Evolutionary conservation across 2,888 invertebrate genomes (phyloP), one percentile per base, ranked within the genome.

Genomic region (Hydriomena furcata): DNA sequence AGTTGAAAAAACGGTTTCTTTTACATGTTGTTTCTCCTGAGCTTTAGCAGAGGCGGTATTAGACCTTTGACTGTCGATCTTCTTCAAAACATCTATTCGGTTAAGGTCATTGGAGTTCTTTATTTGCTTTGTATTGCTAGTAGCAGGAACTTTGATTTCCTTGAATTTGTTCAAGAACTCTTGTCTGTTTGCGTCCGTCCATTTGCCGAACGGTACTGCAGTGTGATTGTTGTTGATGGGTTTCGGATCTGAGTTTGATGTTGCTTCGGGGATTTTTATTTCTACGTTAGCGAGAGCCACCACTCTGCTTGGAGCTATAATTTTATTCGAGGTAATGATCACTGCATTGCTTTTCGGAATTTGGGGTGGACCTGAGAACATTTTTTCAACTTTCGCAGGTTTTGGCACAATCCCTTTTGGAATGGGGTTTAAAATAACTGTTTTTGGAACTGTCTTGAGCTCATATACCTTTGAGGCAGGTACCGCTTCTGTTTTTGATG

Each of bases 21-120:
- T 87, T 3, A 67, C 40, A 48, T 49, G 71, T 12, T 65, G 44
- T 61, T 80, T 85, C 36, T 86, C 86, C 57, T 74, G 76, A 44
- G 66, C 62, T 65, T 84, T 87, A 7, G 75, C 65, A 42, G 71
- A 65, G 7, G 75, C 76, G 52, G 68, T 78, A 56, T 60, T 81
- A 8, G 49, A 52, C 49, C 88, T 73, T 63, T 87, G 84, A 50
- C 82, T 88, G 53, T 86, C 87, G 46, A 89, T 85, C 63, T 88
- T 90, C 53, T 88, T 81, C 0, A 89, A 65, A 21, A 90, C 76
- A 63, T 90, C 89, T 64, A 89, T 74, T 60, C 89, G 79, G 55
- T 90, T 90, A 35, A 90, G 75, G 62, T 90, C 89, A 56, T 88
- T 85, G 0, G 89, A 79, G 60, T 87, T 87, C 61, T 89, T 90